Percentiles rank a stretch among this genome's conserved stretches.
Evolutionary conservation across 2,888 invertebrate species (phyloP).

Genomic region (Orgyia antiqua): DNA sequence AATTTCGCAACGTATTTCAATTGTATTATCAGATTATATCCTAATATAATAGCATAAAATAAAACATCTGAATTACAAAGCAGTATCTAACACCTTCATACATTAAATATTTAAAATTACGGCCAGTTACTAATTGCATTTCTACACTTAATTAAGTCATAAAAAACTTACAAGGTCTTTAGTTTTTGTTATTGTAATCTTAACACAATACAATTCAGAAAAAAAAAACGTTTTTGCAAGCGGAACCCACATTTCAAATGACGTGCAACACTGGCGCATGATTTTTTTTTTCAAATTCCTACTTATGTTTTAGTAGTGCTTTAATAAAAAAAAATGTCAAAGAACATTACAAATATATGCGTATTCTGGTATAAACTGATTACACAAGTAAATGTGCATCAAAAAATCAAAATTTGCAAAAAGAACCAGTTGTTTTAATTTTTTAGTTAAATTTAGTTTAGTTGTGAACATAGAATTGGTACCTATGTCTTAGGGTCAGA

Average conservation of each 20-base stretch:
- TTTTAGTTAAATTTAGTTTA: too few species aligned
- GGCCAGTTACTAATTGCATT: conserved; percentile 2
- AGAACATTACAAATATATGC: too few species aligned
- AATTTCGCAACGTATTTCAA: too few species aligned
- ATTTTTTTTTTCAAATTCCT: conserved; percentile 19
- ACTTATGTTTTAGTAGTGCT: conserved; percentile 23
- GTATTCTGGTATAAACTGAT: too few species aligned
- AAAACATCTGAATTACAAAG: neutral
- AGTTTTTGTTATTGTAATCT: neutral
- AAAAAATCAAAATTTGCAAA: too few species aligned
- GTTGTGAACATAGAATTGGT: too few species aligned
- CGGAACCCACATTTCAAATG: conserved; percentile 2
- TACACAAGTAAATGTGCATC: too few species aligned
- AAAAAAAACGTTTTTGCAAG: neutral
- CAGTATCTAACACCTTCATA: neutral
- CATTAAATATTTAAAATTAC: neutral
- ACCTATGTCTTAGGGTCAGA: too few species aligned
- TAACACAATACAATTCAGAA: conserved; percentile 1
- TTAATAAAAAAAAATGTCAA: too few species aligned
- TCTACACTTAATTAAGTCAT: conserved; percentile 3
- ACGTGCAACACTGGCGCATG: conserved; percentile 2
- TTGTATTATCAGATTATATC: too few species aligned
- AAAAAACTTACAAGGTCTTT: conserved; percentile 4
- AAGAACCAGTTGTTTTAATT: too few species aligned
- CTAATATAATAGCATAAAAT: too few species aligned